Evolutionary conservation across 1,140 invertebrate species (phyloP), one percentile per base, ranked within the genome.

Genomic region (Dryas iulia): DNA sequence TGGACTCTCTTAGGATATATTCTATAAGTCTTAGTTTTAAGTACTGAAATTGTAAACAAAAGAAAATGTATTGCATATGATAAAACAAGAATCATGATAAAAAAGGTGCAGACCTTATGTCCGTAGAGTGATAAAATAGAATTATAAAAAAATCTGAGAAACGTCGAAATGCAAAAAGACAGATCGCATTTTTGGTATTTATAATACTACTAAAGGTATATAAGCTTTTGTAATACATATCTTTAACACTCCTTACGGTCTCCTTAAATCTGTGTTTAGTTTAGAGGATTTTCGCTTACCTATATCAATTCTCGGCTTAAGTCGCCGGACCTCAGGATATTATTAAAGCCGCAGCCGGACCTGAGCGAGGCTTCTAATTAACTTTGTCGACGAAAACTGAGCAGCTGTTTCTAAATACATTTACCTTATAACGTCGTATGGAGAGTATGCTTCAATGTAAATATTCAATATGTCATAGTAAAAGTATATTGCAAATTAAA

Each of bases 261-360:
- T 24, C 47, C 18, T 30, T 54, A 63, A 54, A 63, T 63, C 61
- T 28, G 12, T 63, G 30, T 63, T 28, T 63, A 63, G 47, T 56
- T 47, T 56, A 59, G 35, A 24, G 54, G 56, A 59, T 70, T 69
- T 31, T 35, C 62, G 28, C 61, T 59, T 73, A 75, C 80, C 77
- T 81, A 81, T 84, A 84, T 84, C 79, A 84, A 84, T 84, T 82
- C 75, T 67, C 70, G 52, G 65, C 68, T 74, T 68, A 76, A 71
- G 79, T 78, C 76, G 70, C 62, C 60, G 73, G 81, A 79, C 78
- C 54, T 71, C 67, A 72, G 71, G 77, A 75, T 80, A 77, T 84
- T 84, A 87, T 84, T 84, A 79, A 81, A 85, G 81, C 82, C 81
- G 71, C 84, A 79, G 68, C 59, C 72, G 74, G 73, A 80, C 80